These are phyloP conservation scores for Coelinius sp. DNA, from an alignment of 2,888 invertebrate genomes.

Conservation along the genomic window DNA sequence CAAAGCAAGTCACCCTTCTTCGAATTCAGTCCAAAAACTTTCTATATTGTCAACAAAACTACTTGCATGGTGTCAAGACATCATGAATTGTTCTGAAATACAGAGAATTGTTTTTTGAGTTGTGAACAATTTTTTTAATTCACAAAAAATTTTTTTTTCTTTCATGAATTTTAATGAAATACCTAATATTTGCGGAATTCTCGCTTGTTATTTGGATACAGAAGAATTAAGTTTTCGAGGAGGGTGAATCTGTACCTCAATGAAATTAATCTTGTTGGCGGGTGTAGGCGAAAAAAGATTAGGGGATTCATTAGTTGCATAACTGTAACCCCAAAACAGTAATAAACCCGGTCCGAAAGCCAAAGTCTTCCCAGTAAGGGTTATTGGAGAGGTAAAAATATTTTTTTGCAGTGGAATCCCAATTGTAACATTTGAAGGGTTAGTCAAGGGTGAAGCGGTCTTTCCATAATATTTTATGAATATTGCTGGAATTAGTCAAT, in stretches of 20 bases:
- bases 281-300: constrained; percentile 36
- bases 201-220: too few relatives aligned
- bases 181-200: too few relatives aligned
- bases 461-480: constrained; percentile 12
- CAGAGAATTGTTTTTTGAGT: too few relatives aligned
- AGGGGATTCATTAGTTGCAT: constrained; percentile 36
- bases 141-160: too few relatives aligned
- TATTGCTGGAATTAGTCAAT: neutral
- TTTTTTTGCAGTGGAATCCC: neutral
- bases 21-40: too few relatives aligned
- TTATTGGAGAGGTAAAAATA: constrained; percentile 3
- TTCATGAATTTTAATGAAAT: too few relatives aligned
- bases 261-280: too few relatives aligned
- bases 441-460: constrained; percentile 7
- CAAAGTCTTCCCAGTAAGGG: constrained; percentile 9
- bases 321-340: constrained; percentile 43
- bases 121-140: too few relatives aligned
- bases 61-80: too few relatives aligned
- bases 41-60: too few relatives aligned
- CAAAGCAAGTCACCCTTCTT: too few relatives aligned
- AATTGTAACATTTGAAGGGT: constrained; percentile 8
- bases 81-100: too few relatives aligned
- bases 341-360: constrained; percentile 42
- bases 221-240: neutral
- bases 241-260: constrained; percentile 27